These are phyloP conservation scores for Amazona guildingii DNA, from an alignment of 2,113 vertebrate species.

Conservation along the genomic window DNA sequence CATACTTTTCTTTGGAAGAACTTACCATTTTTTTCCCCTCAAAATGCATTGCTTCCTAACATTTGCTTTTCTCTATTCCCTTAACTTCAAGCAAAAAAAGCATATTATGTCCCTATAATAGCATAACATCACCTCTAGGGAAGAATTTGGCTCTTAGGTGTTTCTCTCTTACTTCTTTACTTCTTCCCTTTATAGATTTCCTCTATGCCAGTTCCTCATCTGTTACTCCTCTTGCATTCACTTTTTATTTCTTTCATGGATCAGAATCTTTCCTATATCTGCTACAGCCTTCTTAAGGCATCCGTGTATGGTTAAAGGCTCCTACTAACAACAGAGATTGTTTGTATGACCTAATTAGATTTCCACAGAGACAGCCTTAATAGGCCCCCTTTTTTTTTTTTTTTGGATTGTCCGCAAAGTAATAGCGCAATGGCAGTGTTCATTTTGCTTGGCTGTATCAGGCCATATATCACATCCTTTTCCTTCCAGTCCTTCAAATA, in stretches of 20 bases:
- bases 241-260: background rate
- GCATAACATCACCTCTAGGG: background rate
- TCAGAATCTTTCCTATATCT: background rate
- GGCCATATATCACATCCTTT: constrained; percentile 53
- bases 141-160: background rate
- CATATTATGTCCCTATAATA: background rate
- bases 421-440: constrained; percentile 40
- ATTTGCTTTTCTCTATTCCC: background rate
- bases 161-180: background rate
- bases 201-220: background rate
- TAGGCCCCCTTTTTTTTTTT: constrained; percentile 18
- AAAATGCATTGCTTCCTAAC: background rate
- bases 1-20: background rate
- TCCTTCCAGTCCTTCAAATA: constrained; percentile 44
- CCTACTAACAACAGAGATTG: constrained; percentile 28
- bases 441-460: constrained; percentile 65
- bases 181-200: background rate
- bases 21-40: background rate
- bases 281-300: background rate
- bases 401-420: constrained; percentile 56
- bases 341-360: constrained; percentile 55
- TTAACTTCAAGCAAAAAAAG: background rate
- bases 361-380: constrained; percentile 56
- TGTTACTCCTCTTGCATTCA: background rate
- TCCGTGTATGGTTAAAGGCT: background rate